Evolutionary conservation across 2,113 vertebrate genomes (phyloP).

Genomic region (Pithys albifrons): DNA sequence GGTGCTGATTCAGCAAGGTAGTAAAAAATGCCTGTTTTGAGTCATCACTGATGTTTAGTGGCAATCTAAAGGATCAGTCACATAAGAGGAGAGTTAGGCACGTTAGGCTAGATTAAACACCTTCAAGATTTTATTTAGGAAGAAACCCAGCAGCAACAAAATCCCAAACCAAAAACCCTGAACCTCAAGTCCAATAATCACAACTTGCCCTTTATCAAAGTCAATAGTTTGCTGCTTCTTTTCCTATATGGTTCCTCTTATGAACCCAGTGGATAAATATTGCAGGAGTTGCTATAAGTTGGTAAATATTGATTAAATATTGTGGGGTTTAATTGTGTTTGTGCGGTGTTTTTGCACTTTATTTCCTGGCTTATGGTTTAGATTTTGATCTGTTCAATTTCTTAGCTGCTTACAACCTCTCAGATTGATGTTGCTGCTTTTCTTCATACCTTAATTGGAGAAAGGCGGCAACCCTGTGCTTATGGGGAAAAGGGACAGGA

Average conservation of each 20-base stretch:
- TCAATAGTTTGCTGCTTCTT: not conserved
- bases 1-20: not conserved
- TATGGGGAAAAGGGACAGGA: not conserved
- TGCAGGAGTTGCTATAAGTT: not conserved
- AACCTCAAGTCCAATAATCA: not conserved
- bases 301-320: not conserved
- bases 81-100: not conserved
- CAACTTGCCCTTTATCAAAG: not conserved
- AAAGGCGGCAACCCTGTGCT: not conserved
- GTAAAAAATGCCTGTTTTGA: not conserved
- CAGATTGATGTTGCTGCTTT: not conserved
- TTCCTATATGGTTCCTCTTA: not conserved
- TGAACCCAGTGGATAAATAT: not conserved
- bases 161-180: rapidly evolving
- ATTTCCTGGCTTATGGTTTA: not conserved
- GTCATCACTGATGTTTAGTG: not conserved
- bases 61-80: not conserved
- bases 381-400: not conserved
- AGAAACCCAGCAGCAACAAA: not conserved
- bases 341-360: not conserved
- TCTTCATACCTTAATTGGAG: not conserved
- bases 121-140: not conserved
- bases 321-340: not conserved
- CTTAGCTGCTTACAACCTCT: not conserved
- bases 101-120: not conserved